Base-by-base conservation (phyloP, 2,888 invertebrate genomes). In the Tetheella fluctuosa region DNA sequence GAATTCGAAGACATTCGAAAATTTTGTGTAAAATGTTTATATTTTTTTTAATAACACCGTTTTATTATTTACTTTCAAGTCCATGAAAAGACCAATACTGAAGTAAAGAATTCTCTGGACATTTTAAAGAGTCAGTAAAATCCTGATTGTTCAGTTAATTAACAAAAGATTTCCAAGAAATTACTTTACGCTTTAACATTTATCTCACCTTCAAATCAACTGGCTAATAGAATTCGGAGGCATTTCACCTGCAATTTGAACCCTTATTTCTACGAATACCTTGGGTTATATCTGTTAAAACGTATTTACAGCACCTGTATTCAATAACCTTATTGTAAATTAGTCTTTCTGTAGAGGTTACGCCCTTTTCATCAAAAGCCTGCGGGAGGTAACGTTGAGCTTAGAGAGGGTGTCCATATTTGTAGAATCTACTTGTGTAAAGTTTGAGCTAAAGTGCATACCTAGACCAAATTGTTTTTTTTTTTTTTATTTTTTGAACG, bases 291-390 rank as follows among this genome's bases (percentile, higher is more conserved):
- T 15, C 42, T 42, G 42, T 17, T 42, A 42, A 42, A n/a, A 15
- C 15, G 42, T 42, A 17, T 42, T 60, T 57, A 65, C 63, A 70
- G 74, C 76, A 74, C 74, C 68, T 74, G 76, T 75, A 77, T 82
- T 82, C 78, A 81, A 80, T 77, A 73, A 78, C 71, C 73, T 68
- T 72, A 74, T 71, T 73, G 76, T 77, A 73, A 83, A 81, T 81
- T 81, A 78, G 76, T 76, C 70, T 67, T 66, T 69, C 67, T 64
- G 65, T 65, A 74, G 64, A 69, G 78, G 80, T 74, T 76, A 74
- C 74, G 70, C 73, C 71, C 60, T 62, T 48, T 58, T 39, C 64
- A 25, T 20, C 34, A 37, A 57, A 59, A 52, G 64, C 63, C 67
- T 59, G 56, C 61, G 63, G 63, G 62, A 52, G 60, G 30, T 58